Conservation (phyloP, 2,113 vertebrate genomes). For the Chrysochloris asiatica region DNA sequence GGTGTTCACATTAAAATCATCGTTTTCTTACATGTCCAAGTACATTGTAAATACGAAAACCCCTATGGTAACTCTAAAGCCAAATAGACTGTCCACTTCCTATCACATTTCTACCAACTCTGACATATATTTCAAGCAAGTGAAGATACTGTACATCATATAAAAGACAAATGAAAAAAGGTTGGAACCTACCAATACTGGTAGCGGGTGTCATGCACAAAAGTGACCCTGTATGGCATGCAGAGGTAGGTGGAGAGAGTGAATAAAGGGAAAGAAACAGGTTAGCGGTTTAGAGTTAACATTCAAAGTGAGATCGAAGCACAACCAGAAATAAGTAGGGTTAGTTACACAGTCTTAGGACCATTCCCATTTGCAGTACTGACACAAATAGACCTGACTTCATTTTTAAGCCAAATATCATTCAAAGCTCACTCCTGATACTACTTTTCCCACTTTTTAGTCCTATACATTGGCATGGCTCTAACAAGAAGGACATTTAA, state of each 20-base stretch:
- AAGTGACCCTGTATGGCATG: conserved; percentile 98
- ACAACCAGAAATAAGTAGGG: conserved; percentile 87
- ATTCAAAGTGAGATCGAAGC: conserved; percentile 89
- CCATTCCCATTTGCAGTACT: conserved; percentile 82
- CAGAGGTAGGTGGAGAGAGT: conserved; percentile 89
- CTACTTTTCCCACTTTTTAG: conserved; percentile 23
- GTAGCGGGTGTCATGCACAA: conserved; percentile 99
- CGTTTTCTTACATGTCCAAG: conserved; percentile 74
- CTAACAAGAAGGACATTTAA: conserved; percentile 33
- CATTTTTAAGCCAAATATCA: conserved; percentile 58
- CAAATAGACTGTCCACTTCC: conserved; percentile 78
- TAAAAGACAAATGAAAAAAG: conserved; percentile 89
- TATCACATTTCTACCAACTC: conserved; percentile 79
- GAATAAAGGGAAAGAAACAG: conserved; percentile 91
- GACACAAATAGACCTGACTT: conserved; percentile 58
- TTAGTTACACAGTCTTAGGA: conserved; percentile 85
- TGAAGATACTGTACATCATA: conserved; percentile 83
- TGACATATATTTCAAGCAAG: conserved; percentile 78
- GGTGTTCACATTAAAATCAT: conserved; percentile 79
- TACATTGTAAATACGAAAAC: conserved; percentile 63
- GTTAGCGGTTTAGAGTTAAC: conserved; percentile 92
- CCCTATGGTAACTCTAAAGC: conserved; percentile 81
- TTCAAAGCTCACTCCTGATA: conserved; percentile 29
- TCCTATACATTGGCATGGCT: background rate
- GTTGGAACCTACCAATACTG: conserved; percentile 99